Evolutionary conservation across 1,140 invertebrate genomes (phyloP).

Genomic region (Eurosta solidaginis): DNA sequence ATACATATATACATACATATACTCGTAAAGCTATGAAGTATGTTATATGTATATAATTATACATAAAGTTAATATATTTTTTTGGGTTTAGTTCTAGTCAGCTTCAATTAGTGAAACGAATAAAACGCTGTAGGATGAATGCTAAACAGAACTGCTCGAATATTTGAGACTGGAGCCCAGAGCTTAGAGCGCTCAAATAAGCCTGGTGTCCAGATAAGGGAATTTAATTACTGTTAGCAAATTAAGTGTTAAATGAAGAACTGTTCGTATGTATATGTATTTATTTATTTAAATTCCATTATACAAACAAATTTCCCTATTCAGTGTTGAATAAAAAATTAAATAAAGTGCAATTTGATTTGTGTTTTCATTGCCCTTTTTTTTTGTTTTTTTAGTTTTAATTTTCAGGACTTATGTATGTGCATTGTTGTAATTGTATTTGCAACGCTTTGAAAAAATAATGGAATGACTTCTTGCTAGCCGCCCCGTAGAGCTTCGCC

Average conservation of each 20-base stretch:
- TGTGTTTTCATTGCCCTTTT: neutral
- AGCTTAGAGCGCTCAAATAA: neutral
- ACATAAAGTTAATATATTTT: too few species aligned
- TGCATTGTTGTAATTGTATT: too few species aligned
- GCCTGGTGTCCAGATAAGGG: neutral
- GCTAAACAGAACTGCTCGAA: neutral
- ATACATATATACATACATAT: neutral
- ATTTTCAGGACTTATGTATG: too few species aligned
- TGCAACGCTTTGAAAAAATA: too few species aligned
- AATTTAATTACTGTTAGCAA: conserved; percentile 5
- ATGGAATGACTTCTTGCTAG: too few species aligned
- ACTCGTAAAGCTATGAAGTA: too few species aligned
- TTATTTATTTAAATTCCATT: conserved; percentile 25
- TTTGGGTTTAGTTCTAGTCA: neutral
- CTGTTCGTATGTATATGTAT: conserved; percentile 24
- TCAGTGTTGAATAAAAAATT: conserved; percentile 29
- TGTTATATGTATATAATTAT: too few species aligned
- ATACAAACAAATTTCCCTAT: conserved; percentile 15
- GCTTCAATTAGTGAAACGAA: neutral
- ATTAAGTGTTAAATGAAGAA: conserved; percentile 5
- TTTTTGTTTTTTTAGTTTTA: too few species aligned
- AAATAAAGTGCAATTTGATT: neutral
- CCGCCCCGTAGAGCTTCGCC: too few species aligned
- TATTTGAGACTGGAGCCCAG: neutral
- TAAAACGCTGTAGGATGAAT: neutral